Conservation (phyloP, 2,797 vertebrate species). For the Trachops cirrhosus region DNA sequence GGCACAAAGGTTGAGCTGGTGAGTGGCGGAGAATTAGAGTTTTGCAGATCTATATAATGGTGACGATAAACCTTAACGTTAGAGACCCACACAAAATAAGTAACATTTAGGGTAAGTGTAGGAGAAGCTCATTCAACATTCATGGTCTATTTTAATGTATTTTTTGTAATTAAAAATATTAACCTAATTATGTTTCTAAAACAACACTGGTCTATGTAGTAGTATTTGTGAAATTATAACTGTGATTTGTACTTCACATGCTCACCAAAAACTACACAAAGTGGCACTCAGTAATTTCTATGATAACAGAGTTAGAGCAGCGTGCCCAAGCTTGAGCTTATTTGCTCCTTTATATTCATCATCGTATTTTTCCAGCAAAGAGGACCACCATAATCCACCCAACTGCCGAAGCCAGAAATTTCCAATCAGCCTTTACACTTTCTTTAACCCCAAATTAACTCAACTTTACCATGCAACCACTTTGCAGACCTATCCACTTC, state of each 20-base stretch:
- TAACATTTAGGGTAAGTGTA: background rate
- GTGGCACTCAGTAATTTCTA: background rate
- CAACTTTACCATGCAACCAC: background rate
- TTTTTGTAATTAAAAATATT: slow-evolving; percentile 6
- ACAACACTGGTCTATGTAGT: background rate
- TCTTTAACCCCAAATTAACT: background rate
- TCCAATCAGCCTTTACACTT: background rate
- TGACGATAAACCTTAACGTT: background rate
- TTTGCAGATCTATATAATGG: background rate
- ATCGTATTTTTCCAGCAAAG: background rate
- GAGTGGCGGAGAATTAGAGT: background rate
- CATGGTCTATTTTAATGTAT: background rate
- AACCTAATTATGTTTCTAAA: slow-evolving; percentile 19
- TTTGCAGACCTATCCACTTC: background rate
- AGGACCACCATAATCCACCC: background rate
- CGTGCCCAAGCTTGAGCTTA: background rate
- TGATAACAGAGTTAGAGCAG: background rate
- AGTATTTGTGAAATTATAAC: background rate
- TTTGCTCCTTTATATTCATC: background rate
- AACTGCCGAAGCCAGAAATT: background rate
- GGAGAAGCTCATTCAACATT: background rate
- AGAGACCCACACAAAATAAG: background rate
- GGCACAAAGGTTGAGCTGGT: background rate
- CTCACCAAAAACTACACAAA: background rate
- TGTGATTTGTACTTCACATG: background rate